A percentile compares a stretch with the other conserved stretches of the same genome.
phyloP scores from a whole-genome alignment of 2,888 invertebrate genomes.

The Tethea ocularis region DNA sequence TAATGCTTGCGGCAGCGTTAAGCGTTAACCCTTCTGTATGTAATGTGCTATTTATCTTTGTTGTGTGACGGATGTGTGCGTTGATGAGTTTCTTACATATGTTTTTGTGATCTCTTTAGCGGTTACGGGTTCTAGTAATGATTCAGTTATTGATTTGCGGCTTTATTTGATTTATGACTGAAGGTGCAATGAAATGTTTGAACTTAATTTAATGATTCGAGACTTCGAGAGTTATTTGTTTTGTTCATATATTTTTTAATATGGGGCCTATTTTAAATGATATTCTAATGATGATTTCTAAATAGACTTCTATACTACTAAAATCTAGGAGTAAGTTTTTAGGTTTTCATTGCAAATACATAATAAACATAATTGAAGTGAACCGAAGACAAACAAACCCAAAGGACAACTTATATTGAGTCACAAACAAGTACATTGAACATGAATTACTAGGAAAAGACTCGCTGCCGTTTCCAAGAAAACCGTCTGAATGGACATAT shows the following conservation, averaged over 20 bases:
- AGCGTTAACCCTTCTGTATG: constrained; percentile 54
- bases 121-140: not conserved
- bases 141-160: not conserved
- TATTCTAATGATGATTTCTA: too few relatives aligned
- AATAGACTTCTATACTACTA: too few relatives aligned
- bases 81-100: constrained; percentile 34
- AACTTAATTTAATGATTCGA: not conserved
- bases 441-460: not conserved
- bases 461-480: constrained; percentile 7
- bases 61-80: constrained; percentile 47
- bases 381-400: not conserved
- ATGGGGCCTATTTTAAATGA: too few relatives aligned
- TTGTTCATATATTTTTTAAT: too few relatives aligned
- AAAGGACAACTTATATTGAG: not conserved
- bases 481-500: constrained; percentile 6
- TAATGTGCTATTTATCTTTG: constrained; percentile 41
- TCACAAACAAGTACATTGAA: not conserved
- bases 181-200: not conserved
- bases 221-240: too few relatives aligned
- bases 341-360: too few relatives aligned
- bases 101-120: constrained; percentile 16
- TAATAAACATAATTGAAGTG: not conserved
- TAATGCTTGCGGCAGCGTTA: constrained; percentile 54
- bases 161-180: not conserved
- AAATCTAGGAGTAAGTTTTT: too few relatives aligned